Evolutionary conservation across 1,140 invertebrate genomes (phyloP).

Genomic region (Cherax destructor): DNA sequence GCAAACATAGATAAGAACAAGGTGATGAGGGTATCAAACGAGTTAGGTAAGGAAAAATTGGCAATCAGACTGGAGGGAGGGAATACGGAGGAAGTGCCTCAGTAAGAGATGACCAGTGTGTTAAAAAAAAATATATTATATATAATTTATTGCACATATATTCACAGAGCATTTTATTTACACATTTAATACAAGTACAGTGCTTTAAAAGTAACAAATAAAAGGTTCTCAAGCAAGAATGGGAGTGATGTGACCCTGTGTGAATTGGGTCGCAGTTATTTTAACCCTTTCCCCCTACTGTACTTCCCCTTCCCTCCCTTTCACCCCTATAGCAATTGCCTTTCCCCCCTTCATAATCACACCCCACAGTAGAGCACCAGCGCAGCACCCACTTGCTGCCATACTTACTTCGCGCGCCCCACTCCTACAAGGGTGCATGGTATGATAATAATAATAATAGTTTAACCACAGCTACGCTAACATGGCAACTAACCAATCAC

Average conservation of each 20-base stretch:
- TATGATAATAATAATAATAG: slow-evolving; percentile 65
- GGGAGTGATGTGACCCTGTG: slow-evolving; percentile 42
- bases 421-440: slow-evolving; percentile 67
- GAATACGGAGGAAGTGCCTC: no score
- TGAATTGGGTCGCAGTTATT: slow-evolving; percentile 11
- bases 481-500: slow-evolving; percentile 62
- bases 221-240: slow-evolving; percentile 33
- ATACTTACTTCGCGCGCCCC: slow-evolving; percentile 67
- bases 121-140: background rate
- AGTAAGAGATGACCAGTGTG: no score
- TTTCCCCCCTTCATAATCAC: slow-evolving; percentile 29
- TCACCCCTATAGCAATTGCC: slow-evolving; percentile 18
- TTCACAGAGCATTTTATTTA: background rate
- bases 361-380: slow-evolving; percentile 51
- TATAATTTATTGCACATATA: background rate
- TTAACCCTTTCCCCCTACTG: slow-evolving; percentile 3
- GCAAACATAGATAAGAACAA: no score
- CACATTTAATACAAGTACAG: background rate
- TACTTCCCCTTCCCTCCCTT: slow-evolving; percentile 5
- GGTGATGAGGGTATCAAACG: no score
- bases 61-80: no score
- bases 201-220: background rate
- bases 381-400: slow-evolving; percentile 51
- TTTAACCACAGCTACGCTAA: slow-evolving; percentile 66
- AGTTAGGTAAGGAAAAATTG: no score